Evolutionary conservation across 2,113 vertebrate species (phyloP).

Genomic region (Mesitornis unicolor): DNA sequence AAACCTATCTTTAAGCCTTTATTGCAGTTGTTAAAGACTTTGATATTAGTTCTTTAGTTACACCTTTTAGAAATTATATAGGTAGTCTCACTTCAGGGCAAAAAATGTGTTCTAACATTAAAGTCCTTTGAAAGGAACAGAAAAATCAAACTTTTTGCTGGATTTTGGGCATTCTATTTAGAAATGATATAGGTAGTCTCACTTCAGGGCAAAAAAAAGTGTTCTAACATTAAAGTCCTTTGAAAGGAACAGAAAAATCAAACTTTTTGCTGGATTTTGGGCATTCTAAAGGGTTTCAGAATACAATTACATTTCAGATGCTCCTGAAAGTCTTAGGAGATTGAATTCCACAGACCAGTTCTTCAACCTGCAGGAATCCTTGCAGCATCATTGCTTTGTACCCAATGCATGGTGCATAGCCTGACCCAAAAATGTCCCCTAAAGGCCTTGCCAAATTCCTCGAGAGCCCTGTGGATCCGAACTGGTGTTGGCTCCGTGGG

Average conservation of each 20-base stretch:
- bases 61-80: background rate
- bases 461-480: background rate
- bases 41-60: background rate
- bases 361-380: background rate
- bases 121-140: background rate
- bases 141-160: background rate
- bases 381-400: background rate
- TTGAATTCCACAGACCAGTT: background rate
- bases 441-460: background rate
- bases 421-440: fast-evolving
- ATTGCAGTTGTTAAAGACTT: background rate
- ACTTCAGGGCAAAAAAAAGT: background rate
- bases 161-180: background rate
- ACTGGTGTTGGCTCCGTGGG: fast-evolving
- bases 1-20: background rate
- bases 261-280: background rate
- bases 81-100: background rate
- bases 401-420: fast-evolving
- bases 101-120: background rate
- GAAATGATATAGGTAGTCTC: background rate
- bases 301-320: background rate
- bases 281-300: background rate
- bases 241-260: background rate
- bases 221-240: background rate
- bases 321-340: background rate